Evolutionary conservation across 1,140 invertebrate species (phyloP), one percentile per base, ranked within the genome.

Genomic region (Ceratina calcarata): DNA sequence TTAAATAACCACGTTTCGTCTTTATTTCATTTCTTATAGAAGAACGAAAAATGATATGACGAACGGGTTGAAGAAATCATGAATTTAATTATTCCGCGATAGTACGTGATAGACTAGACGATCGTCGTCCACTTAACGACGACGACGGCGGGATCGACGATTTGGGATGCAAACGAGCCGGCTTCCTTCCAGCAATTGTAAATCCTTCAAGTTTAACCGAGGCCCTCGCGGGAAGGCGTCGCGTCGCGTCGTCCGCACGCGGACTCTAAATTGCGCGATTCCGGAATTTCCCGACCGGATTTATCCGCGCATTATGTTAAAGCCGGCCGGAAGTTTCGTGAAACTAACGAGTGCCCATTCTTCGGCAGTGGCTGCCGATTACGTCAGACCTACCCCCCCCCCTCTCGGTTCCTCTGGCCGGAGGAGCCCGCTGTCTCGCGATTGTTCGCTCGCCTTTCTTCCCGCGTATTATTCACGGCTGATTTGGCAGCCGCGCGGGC

Each of bases 381-480:
- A 79, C 45, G 51, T 64, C 20, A 7, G 37, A 6, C 68, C 27
- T 32, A 7, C 4, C 18, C 57, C 4, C 49, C n/a, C n/a, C n/a
- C n/a, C n/a, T n/a, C n/a, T n/a, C n/a, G n/a, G n/a, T n/a, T n/a
- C n/a, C n/a, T n/a, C n/a, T n/a, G n/a, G n/a, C n/a, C n/a, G 6
- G 16, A 20, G 8, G 15, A 65, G 0, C 22, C n/a, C n/a, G 57
- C n/a, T 68, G 68, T 71, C 71, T 53, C 81, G 71, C 57, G 55
- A 53, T 69, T 27, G 72, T 80, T 78, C 71, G 67, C 60, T 62
- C 71, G 22, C 67, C 62, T 71, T 76, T 69, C 78, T 77, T 60
- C 64, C 8, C 71, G 65, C 57, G 57, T 57, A 74, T 84, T 84
- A 84, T 84, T 85, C 71, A 84, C 82, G 68, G 57, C 32, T 85